Conservation (phyloP, 2,888 invertebrate genomes). For the Lamellibrachia satsuma region DNA sequence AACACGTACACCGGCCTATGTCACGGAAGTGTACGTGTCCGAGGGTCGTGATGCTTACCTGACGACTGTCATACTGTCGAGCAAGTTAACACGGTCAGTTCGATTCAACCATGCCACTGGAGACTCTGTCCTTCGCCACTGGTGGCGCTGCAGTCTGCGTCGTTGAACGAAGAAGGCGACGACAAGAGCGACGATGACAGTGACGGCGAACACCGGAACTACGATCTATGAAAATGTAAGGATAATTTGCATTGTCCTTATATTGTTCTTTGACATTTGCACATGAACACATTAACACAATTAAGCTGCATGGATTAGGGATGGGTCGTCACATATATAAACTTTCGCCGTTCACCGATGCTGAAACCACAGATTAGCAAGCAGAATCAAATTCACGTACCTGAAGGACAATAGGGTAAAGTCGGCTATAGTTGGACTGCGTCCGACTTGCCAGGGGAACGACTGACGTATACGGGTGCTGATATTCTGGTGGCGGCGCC, state of each 20-base stretch:
- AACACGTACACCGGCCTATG: too few relatives aligned
- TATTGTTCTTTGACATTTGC: too few relatives aligned
- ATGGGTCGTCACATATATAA: not conserved
- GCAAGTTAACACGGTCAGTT: slow-evolving; percentile 51
- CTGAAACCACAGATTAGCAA: not conserved
- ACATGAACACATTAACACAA: too few relatives aligned
- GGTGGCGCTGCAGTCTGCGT: slow-evolving; percentile 3
- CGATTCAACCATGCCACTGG: slow-evolving; percentile 38
- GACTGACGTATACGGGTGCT: not conserved
- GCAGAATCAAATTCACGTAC: not conserved
- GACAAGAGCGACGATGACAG: not conserved
- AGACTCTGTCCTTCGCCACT: slow-evolving; percentile 28
- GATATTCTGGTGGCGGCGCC: not conserved
- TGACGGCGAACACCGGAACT: not conserved
- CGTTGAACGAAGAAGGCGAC: slow-evolving; percentile 4
- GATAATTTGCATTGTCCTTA: not conserved
- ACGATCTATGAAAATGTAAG: not conserved
- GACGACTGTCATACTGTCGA: slow-evolving; percentile 58
- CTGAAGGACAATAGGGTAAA: slow-evolving; percentile 17
- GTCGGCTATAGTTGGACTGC: not conserved
- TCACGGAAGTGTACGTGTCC: too few relatives aligned
- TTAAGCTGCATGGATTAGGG: too few relatives aligned
- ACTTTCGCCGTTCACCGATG: not conserved
- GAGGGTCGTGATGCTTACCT: slow-evolving; percentile 41
- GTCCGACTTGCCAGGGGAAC: not conserved